Evolutionary conservation across 2,888 invertebrate genomes (phyloP).

Genomic region (Parnassius glacialis): DNA sequence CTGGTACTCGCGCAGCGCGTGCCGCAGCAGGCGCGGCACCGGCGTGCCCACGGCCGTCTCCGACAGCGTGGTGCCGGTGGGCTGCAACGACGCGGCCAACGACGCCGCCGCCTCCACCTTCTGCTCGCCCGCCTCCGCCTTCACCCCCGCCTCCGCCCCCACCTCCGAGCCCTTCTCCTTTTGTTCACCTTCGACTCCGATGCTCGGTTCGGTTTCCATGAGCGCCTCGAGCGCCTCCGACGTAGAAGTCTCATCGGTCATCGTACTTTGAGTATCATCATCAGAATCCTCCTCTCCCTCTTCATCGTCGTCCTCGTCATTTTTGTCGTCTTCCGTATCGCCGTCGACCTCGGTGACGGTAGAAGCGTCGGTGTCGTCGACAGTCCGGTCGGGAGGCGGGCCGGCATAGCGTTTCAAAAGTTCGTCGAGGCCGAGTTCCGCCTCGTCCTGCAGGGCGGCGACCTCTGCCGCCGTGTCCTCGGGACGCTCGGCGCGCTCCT

Average conservation of each 20-base stretch:
- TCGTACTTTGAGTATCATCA: conserved; percentile 32
- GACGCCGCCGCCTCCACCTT: conserved; percentile 96
- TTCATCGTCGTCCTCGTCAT: conserved; percentile 35
- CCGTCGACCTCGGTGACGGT: conserved; percentile 34
- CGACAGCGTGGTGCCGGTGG: conserved; percentile 97
- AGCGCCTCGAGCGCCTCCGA: conserved; percentile 50
- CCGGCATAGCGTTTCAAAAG: conserved; percentile 86
- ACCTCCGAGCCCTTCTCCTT: conserved; percentile 39
- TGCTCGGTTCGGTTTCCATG: conserved; percentile 38
- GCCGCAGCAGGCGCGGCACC: conserved; percentile 95
- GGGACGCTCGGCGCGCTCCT: conserved; percentile 84
- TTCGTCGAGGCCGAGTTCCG: conserved; percentile 91
- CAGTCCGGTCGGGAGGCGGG: conserved; percentile 24
- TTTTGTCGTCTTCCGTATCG: conserved; percentile 36
- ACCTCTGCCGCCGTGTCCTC: conserved; percentile 83
- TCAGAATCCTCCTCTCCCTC: conserved; percentile 40
- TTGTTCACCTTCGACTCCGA: conserved; percentile 32
- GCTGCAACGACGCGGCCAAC: conserved; percentile 97
- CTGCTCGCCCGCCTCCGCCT: conserved; percentile 71
- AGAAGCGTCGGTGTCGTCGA: conserved; percentile 26
- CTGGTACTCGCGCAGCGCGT: conserved; percentile 95
- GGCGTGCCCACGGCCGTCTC: conserved; percentile 96
- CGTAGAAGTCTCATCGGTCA: conserved; percentile 34
- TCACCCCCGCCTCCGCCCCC: conserved; percentile 36
- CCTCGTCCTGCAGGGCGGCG: conserved; percentile 88